phyloP scores from a whole-genome alignment of 2,113 vertebrate species.

The Hepsetus odoe region DNA sequence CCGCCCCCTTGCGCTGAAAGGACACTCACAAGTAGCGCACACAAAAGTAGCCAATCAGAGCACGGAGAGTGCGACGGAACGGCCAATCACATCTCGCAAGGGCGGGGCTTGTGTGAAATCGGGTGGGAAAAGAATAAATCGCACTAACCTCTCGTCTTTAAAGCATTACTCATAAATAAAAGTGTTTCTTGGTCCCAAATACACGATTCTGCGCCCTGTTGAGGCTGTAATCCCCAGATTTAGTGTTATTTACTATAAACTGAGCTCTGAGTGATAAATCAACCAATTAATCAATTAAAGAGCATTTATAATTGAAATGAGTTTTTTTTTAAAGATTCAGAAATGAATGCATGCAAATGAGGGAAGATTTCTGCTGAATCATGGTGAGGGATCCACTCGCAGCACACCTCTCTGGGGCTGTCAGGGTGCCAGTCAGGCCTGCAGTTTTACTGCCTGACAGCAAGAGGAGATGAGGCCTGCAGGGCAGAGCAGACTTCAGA shows the following conservation, averaged over 20 bases:
- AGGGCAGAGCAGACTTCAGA: background rate
- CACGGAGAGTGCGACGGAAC: background rate
- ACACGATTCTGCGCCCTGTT: too few species aligned
- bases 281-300: too few species aligned
- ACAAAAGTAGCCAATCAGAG: background rate
- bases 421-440: background rate
- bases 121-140: background rate
- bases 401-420: background rate
- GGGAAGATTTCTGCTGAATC: background rate
- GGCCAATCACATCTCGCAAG: background rate
- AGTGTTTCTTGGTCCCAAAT: too few species aligned
- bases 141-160: constrained; percentile 2
- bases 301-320: too few species aligned
- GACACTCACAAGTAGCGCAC: too few species aligned
- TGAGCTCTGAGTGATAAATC: background rate
- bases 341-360: too few species aligned
- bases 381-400: background rate
- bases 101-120: background rate
- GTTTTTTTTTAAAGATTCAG: too few species aligned
- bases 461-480: background rate
- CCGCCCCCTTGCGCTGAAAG: background rate
- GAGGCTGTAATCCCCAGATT: too few species aligned
- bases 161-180: too few species aligned
- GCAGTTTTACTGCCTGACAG: background rate
- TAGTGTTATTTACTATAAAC: background rate